Base-by-base conservation (phyloP, 2,888 invertebrate species). In the Allolobophora icterica region DNA sequence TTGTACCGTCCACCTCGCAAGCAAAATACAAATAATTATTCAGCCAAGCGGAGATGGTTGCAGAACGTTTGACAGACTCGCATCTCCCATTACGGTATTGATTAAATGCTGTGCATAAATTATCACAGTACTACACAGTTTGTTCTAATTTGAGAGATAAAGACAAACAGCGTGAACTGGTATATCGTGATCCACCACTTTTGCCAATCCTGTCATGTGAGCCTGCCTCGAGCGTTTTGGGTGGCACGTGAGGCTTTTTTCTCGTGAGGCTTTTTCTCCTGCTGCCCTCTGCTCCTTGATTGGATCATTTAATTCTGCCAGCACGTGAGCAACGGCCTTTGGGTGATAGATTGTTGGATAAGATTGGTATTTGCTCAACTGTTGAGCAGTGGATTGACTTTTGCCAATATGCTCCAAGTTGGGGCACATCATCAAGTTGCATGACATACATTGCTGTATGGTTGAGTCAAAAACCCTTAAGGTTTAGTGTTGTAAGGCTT, bases 331-430 rank as follows among this genome's bases (percentile, higher is more conserved):
- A 38, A 34, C 35, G 15, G 87, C 35, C 87, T 38, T 87, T 87
- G 87, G 87, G 87, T 87, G 87, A 87, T 33, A 87, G 87, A 87
- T 87, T 87, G 87, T 38, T 87, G 87, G 87, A 87, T 38, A 87
- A 35, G 87, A 87, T 87, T 87, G 87, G 35, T 87, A 87, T 87
- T 87, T 87, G 87, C 87, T 87, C 87, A 87, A 87, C 87, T 87
- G 87, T 87, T 71, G 71, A 71, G 71, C 71, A 4, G n/a, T 71
- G 71, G 30, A 87, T 87, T 87, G 34, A 38, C 34, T 38, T 87
- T 87, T 87, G 87, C 87, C 87, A 87, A 87, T 87, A 87, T 71
- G 71, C 71, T 71, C 71, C 71, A 71, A 71, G 71, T 71, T 71
- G 71, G 71, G 71, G 17, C 71, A 71, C n/a, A 71, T 71, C 71